These are phyloP conservation scores for Sigmodon hispidus DNA, from an alignment of 2,113 vertebrate genomes.

Conservation along the genomic window DNA sequence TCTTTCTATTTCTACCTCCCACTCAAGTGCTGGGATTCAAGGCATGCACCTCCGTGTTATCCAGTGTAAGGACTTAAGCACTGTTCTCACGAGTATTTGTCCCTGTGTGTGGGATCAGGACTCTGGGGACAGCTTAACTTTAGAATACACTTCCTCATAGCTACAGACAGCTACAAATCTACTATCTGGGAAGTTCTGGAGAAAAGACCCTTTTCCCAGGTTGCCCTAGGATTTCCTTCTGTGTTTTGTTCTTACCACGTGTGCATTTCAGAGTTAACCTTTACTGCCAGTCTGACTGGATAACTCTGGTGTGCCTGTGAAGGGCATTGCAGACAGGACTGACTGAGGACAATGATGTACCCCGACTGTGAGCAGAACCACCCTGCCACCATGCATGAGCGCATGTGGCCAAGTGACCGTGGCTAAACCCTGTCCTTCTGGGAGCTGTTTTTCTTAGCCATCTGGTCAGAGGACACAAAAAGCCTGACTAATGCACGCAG, in stretches of 20 bases:
- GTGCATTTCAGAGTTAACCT: too few species aligned
- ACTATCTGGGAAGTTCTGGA: neutral
- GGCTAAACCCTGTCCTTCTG: neutral
- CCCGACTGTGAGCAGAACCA: neutral
- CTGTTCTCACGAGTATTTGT: neutral
- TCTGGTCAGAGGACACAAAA: neutral
- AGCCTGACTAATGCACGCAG: neutral
- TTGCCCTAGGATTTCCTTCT: neutral
- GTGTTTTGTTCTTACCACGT: neutral
- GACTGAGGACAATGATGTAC: rapidly evolving
- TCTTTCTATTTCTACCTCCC: neutral
- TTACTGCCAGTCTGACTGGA: neutral
- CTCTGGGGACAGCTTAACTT: slow-evolving; percentile 20
- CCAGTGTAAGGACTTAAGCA: too few species aligned
- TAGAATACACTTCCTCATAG: neutral
- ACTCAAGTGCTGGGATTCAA: neutral
- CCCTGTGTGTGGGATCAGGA: neutral
- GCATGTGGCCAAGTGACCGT: neutral
- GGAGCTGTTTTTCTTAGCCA: neutral
- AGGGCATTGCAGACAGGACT: neutral
- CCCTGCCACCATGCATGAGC: too few species aligned
- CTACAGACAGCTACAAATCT: neutral
- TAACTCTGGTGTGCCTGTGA: neutral
- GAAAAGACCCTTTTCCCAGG: neutral
- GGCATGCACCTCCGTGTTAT: neutral